phyloP scores from a whole-genome alignment of 2,113 vertebrate genomes.

The Xyliphius kryptos region DNA sequence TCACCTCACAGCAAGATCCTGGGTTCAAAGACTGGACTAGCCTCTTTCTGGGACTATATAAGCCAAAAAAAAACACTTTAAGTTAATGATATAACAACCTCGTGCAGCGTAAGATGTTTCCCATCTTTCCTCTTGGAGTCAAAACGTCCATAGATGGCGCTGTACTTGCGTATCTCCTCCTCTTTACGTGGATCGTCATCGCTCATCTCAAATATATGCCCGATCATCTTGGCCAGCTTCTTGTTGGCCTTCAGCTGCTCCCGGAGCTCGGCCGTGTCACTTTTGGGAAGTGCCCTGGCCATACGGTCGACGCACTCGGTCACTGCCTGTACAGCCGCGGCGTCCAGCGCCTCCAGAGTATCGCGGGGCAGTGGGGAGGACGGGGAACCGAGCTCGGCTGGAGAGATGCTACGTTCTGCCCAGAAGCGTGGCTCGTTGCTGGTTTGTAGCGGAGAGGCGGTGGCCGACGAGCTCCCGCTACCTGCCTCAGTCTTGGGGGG shows the following conservation, averaged over 20 bases:
- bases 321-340: conserved; percentile 80
- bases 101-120: conserved; percentile 92
- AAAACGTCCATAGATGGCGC: conserved; percentile 96
- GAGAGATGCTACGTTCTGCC: conserved; percentile 79
- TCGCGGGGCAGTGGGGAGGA: conserved; percentile 79
- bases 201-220: conserved; percentile 93
- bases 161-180: conserved; percentile 96
- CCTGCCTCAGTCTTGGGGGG: conserved; percentile 59
- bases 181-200: conserved; percentile 85
- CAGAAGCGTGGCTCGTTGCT: conserved; percentile 69
- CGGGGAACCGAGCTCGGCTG: conserved; percentile 82
- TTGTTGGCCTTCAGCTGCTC: conserved; percentile 87
- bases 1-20: too few species aligned
- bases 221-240: conserved; percentile 95
- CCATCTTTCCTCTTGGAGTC: conserved; percentile 96
- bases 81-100: conserved; percentile 61
- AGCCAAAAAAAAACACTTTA: neutral
- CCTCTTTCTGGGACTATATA: too few species aligned
- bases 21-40: too few species aligned
- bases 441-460: conserved; percentile 60
- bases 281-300: conserved; percentile 75
- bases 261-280: conserved; percentile 70
- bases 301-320: conserved; percentile 91
- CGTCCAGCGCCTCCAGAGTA: conserved; percentile 80
- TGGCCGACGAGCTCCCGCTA: conserved; percentile 52